Base-by-base conservation (phyloP, 2,888 invertebrate species). In the Chrysotoxum bicinctum region DNA sequence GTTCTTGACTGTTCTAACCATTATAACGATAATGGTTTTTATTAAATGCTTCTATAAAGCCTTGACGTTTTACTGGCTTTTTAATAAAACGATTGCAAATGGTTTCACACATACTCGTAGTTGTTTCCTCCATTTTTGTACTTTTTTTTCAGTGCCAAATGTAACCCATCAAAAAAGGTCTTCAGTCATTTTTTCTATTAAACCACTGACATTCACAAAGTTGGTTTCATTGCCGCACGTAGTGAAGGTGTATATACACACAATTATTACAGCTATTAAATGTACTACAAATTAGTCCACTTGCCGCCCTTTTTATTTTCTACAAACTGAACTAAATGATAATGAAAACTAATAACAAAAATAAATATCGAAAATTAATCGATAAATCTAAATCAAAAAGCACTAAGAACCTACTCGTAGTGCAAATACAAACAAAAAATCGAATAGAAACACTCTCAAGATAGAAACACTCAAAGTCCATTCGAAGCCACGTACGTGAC, bases 91-190 rank as follows among this genome's bases (percentile, higher is more conserved):
- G n/a, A n/a, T n/a, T 26, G 5, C 2, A 26, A 26, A 26, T 26
- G 2, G 26, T 26, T 26, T 26, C 26, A 26, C 2, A 26, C 26
- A 26, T 26, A 26, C n/a, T n/a, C n/a, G n/a, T n/a, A n/a, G n/a
- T n/a, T n/a, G n/a, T n/a, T n/a, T n/a, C n/a, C n/a, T n/a, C n/a
- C n/a, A n/a, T n/a, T n/a, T n/a, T n/a, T n/a, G n/a, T n/a, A n/a
- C n/a, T n/a, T n/a, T n/a, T n/a, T n/a, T n/a, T n/a, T 26, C 40
- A 60, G 40, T n/a, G 16, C 3, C n/a, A 40, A 60, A 40, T 40
- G n/a, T 26, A n/a, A 60, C 40, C 40, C 40, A 23, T 60, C 23
- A 21, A 40, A 60, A 62, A 64, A 64, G 45, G 45, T 64, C 19
- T 32, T 14, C 16, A 64, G 19, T 45, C 19, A 32, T 8, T 62